Base-by-base conservation (phyloP, 2,797 vertebrate species). In the Bothrops alternatus region DNA sequence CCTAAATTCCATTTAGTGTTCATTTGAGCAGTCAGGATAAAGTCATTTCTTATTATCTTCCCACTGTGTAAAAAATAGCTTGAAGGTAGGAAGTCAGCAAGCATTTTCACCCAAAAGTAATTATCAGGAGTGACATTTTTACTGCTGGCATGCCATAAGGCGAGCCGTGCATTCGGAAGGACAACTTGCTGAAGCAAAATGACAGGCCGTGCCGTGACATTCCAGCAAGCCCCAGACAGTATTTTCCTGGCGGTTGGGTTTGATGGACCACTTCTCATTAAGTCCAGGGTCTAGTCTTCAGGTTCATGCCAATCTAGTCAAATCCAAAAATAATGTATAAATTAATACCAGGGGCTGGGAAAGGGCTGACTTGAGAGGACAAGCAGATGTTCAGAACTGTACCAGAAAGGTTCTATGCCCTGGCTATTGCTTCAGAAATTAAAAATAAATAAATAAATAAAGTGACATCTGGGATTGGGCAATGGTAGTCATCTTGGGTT, bases 21-120 rank as follows among this genome's bases (percentile, higher is more conserved):
- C 97, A 99, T 98, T 98, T 98, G 98, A 99, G 98, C 99, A 99
- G 98, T 99, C 98, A 98, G 98, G 98, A 98, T 99, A 98, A 99
- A 98, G 98, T 99, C 98, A 98, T 98, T 98, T 98, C 98, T 98
- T 98, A 99, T 99, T 98, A 99, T 98, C 98, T 99, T 98, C 98
- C 98, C 96, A 98, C 98, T 98, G 98, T 97, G 98, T 98, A 98
- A 98, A 98, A 98, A 98, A 98, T 97, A 99, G 98, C 98, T 99
- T 98, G 98, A 98, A 99, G 98, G 98, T 98, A 97, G 97, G 97
- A 98, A 98, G 98, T 98, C 98, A 98, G 98, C 97, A 98, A 97
- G 98, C 97, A 98, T 98, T 98, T 98, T 97, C 97, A 97, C 98
- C 98, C 98, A 97, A 97, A 98, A 98, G 98, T 98, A 98, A 98